Conservation (phyloP, 2,113 vertebrate species). For the Grammomys dolichurus region DNA sequence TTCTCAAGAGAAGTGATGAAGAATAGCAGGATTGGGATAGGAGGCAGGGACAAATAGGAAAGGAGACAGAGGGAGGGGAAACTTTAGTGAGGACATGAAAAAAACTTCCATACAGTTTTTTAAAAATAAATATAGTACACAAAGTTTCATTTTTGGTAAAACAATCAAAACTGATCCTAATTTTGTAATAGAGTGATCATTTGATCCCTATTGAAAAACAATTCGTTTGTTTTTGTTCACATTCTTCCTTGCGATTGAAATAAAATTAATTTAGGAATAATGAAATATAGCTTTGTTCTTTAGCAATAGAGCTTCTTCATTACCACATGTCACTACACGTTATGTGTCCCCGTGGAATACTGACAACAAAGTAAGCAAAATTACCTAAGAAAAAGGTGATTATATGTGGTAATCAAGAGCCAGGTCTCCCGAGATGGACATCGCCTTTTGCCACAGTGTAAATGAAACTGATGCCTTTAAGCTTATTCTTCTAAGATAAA, state of each 20-base stretch:
- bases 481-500: background rate
- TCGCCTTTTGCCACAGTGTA: background rate
- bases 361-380: slow-evolving; percentile 12
- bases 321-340: background rate
- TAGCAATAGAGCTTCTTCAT: background rate
- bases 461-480: background rate
- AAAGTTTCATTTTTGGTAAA: background rate
- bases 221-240: slow-evolving; percentile 15
- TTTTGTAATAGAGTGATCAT: background rate
- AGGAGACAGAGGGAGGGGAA: background rate
- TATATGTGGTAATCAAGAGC: background rate
- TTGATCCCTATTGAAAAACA: background rate
- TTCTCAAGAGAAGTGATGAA: background rate
- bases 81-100: background rate
- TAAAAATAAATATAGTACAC: background rate
- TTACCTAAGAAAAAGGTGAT: slow-evolving; percentile 1
- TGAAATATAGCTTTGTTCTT: background rate
- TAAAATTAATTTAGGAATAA: background rate
- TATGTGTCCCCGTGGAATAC: background rate
- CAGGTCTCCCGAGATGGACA: background rate
- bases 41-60: background rate
- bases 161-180: background rate
- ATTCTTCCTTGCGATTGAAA: background rate
- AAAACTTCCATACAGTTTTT: background rate
- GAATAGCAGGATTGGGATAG: background rate